Percentiles rank a stretch among this genome's conserved stretches.
Conservation (phyloP, 2,113 vertebrate genomes). For the Ptilorrhoa leucosticta region DNA sequence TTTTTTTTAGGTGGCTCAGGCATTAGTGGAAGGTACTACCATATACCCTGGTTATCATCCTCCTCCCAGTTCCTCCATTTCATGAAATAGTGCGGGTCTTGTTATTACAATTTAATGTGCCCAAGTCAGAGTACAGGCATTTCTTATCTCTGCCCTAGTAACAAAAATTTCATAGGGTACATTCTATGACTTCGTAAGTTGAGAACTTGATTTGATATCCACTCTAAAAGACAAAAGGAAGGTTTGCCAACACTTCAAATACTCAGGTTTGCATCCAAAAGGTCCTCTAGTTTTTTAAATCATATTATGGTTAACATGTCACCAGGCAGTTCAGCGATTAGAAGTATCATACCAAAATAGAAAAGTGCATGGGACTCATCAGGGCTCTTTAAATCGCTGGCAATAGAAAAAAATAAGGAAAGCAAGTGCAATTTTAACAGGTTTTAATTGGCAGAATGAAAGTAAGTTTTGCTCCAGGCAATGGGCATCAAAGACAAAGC, state of each 20-base stretch:
- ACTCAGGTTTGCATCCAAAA: not conserved
- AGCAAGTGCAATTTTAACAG: not conserved
- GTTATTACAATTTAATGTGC: not conserved
- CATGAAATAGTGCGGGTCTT: not conserved
- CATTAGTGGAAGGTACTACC: not conserved
- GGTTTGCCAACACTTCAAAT: not conserved
- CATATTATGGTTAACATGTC: not conserved
- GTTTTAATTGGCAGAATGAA: not conserved
- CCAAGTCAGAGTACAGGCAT: not conserved
- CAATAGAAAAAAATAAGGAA: not conserved
- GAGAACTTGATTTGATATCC: not conserved
- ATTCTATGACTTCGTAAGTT: not conserved
- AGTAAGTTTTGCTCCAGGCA: not conserved
- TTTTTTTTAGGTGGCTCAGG: not conserved
- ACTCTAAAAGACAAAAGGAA: not conserved
- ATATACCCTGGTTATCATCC: not conserved
- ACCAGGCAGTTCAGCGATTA: not conserved
- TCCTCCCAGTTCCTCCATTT: not conserved
- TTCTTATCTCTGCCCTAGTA: not conserved
- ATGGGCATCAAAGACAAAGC: not conserved
- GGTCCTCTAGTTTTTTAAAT: not conserved
- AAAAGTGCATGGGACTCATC: not conserved
- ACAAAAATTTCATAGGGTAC: not conserved
- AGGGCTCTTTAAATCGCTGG: not conserved
- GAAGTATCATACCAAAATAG: not conserved